Conservation (phyloP, 2,797 vertebrate genomes). For the Gobio occitaniae region DNA sequence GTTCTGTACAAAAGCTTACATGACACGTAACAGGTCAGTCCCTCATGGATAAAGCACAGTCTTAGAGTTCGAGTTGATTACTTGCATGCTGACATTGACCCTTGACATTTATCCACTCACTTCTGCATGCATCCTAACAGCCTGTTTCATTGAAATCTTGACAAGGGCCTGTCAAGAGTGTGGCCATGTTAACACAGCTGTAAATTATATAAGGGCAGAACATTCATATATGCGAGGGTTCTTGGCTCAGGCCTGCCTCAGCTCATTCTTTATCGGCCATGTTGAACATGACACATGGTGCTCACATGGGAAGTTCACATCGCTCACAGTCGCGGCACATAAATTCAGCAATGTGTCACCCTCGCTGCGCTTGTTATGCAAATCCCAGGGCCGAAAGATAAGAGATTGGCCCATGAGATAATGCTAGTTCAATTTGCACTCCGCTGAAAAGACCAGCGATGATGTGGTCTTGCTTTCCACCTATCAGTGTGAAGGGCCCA, state of each 20-base stretch:
- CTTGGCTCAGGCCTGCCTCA: not conserved
- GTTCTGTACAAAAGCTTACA: not conserved
- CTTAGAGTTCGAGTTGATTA: not conserved
- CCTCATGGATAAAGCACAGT: not conserved
- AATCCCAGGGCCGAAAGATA: slow-evolving; percentile 33
- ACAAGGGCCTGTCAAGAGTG: not conserved
- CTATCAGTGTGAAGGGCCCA: slow-evolving; percentile 23
- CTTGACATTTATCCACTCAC: not conserved
- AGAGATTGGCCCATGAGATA: slow-evolving; percentile 29
- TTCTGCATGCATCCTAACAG: not conserved
- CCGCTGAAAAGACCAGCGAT: not conserved
- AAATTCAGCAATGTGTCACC: slow-evolving; percentile 29
- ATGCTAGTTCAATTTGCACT: slow-evolving; percentile 9
- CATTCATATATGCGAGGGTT: not conserved
- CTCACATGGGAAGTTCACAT: slow-evolving; percentile 28
- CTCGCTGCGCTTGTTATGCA: not conserved
- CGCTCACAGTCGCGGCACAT: slow-evolving; percentile 10
- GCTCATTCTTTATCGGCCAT: slow-evolving; percentile 22
- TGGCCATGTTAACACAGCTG: not conserved
- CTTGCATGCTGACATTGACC: not conserved
- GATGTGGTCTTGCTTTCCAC: not conserved
- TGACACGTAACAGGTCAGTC: not conserved
- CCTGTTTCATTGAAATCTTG: not conserved
- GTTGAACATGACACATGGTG: slow-evolving; percentile 27
- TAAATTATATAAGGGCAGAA: slow-evolving; percentile 15